These are phyloP conservation scores for Helicolenus hilgendorfi DNA, from an alignment of 2,797 vertebrate genomes.

Conservation along the genomic window DNA sequence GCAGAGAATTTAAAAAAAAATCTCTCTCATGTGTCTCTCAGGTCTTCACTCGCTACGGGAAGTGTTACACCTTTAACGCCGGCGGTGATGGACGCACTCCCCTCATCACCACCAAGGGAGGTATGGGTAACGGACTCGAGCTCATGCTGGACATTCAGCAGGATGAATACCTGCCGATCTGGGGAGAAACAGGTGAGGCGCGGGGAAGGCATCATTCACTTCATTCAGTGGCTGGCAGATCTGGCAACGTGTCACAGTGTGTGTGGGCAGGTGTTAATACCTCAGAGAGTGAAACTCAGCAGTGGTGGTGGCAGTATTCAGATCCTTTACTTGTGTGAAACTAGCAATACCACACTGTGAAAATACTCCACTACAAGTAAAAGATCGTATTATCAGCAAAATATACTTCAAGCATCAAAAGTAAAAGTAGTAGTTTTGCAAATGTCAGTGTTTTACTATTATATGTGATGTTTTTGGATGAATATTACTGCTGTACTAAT, in stretches of 20 bases:
- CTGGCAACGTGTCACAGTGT: not conserved
- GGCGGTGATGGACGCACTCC: slow-evolving; percentile 92
- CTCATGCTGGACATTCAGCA: slow-evolving; percentile 99
- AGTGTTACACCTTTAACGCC: slow-evolving; percentile 98
- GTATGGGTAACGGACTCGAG: slow-evolving; percentile 98
- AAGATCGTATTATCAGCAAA: not conserved
- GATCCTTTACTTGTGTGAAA: not conserved
- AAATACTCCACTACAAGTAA: not conserved
- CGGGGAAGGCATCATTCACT: not conserved
- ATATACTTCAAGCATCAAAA: not conserved
- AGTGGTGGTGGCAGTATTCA: not conserved
- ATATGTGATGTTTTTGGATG: not conserved
- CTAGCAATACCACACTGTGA: not conserved
- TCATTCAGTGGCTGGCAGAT: not conserved
- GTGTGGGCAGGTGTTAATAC: not conserved
- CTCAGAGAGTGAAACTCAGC: not conserved
- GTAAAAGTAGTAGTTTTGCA: not conserved
- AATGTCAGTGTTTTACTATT: not conserved
- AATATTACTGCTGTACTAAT: not conserved
- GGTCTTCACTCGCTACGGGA: slow-evolving; percentile 97
- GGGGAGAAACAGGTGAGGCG: slow-evolving; percentile 96
- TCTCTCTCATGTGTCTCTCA: slow-evolving; percentile 71
- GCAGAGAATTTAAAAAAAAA: not conserved
- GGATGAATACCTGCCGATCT: slow-evolving; percentile 97
- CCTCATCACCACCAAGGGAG: slow-evolving; percentile 96